Conservation (phyloP, 1,140 invertebrate genomes). For the Caenorhabditis briggsae region DNA sequence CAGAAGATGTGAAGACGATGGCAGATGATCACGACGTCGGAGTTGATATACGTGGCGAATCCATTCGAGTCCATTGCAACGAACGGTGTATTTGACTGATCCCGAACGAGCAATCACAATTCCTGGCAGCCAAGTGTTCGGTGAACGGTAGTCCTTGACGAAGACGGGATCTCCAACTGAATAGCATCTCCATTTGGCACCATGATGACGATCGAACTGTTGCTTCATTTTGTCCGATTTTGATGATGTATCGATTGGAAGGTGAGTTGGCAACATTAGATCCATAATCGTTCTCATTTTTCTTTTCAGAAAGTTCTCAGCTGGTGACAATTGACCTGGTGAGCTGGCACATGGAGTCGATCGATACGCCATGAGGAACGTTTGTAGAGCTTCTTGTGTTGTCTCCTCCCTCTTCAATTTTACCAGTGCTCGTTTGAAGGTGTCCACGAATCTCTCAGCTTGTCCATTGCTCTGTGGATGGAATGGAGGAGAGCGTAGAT, state of each 20-base stretch:
- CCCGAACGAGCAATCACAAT: too few relatives aligned
- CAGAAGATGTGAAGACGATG: neutral
- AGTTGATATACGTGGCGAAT: neutral
- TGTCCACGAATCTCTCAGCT: too few relatives aligned
- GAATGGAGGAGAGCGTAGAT: too few relatives aligned
- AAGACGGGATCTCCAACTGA: neutral
- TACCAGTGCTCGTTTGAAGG: too few relatives aligned
- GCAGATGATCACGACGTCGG: neutral
- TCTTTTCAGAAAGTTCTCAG: neutral
- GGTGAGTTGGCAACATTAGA: too few relatives aligned
- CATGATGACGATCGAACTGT: neutral
- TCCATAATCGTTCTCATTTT: neutral
- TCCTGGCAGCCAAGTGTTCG: neutral
- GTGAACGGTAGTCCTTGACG: neutral
- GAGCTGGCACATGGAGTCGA: neutral
- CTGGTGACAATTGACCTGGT: neutral
- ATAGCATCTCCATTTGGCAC: neutral
- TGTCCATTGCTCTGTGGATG: too few relatives aligned
- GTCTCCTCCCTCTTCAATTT: too few relatives aligned
- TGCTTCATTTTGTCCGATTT: too few relatives aligned
- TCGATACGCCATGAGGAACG: neutral
- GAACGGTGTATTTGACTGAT: neutral
- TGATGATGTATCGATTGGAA: too few relatives aligned
- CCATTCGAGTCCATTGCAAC: neutral
- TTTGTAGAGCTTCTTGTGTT: too few relatives aligned